Evolutionary conservation across 2,888 invertebrate genomes (phyloP).

Genomic region (Salticus scenicus): DNA sequence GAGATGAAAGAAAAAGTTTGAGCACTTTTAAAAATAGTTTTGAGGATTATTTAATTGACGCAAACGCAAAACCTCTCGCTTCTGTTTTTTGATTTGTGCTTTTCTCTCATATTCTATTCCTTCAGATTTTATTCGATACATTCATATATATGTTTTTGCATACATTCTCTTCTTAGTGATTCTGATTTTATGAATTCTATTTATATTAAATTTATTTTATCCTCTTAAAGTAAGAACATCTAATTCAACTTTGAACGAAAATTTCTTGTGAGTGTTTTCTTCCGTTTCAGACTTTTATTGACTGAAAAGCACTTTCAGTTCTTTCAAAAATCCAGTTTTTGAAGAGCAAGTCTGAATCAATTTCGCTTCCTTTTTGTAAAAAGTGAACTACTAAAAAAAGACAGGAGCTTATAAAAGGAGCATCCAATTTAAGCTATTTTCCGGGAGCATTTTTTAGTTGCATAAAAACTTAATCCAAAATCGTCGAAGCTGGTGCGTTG

Average conservation of each 20-base stretch:
- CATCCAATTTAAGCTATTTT: constrained; percentile 6
- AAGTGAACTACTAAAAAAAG: neutral
- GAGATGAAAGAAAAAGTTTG: no score
- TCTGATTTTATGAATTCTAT: neutral
- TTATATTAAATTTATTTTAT: neutral
- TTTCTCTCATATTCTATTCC: no score
- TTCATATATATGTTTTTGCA: no score
- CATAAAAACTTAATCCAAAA: no score
- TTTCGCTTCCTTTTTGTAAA: neutral
- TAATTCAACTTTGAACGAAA: neutral
- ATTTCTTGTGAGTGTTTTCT: neutral
- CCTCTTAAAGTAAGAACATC: neutral
- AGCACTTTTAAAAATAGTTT: no score
- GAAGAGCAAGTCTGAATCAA: neutral
- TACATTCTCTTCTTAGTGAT: no score
- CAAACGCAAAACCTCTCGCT: no score
- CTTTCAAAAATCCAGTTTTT: neutral
- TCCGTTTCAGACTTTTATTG: neutral
- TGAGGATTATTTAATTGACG: no score
- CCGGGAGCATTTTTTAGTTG: no score
- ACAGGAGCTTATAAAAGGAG: neutral
- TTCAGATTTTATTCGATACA: no score
- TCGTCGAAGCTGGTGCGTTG: no score
- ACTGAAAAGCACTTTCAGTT: neutral
- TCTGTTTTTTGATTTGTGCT: no score